phyloP scores from a whole-genome alignment of 2,888 invertebrate genomes.

The Ormyrus pomaceus region DNA sequence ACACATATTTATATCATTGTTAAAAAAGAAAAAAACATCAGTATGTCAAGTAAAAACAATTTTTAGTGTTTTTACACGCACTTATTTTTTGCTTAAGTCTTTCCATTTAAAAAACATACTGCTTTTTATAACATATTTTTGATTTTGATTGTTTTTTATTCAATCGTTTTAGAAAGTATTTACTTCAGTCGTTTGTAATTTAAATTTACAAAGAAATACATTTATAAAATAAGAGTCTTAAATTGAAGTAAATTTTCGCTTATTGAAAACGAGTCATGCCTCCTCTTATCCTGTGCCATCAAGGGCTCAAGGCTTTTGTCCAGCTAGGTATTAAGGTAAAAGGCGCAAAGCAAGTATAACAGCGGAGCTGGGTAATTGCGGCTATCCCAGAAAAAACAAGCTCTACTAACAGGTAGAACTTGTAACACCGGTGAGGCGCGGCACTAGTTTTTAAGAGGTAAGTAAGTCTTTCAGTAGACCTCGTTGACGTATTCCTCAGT shows the following conservation, averaged over 20 bases:
- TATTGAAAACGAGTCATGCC: constrained; percentile 15
- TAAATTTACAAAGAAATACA: constrained; percentile 41
- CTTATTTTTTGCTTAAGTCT: constrained; percentile 14
- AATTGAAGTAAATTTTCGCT: constrained; percentile 35
- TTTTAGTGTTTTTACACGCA: constrained; percentile 23
- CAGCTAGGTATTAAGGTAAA: too few species aligned
- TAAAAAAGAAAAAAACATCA: constrained; percentile 36
- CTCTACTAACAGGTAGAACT: too few species aligned
- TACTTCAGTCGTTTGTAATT: constrained; percentile 50
- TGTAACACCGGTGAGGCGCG: too few species aligned
- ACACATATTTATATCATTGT: constrained; percentile 33
- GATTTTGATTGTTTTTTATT: constrained; percentile 49
- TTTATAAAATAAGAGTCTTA: constrained; percentile 39
- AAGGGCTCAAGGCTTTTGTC: too few species aligned
- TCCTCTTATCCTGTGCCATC: too few species aligned
- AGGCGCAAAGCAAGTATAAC: too few species aligned
- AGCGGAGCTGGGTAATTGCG: too few species aligned
- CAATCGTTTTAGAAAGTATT: constrained; percentile 39
- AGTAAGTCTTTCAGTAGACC: too few species aligned
- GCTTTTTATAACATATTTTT: constrained; percentile 29
- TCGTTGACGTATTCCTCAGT: too few species aligned
- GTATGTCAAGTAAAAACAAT: constrained; percentile 27
- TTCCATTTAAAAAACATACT: constrained; percentile 29
- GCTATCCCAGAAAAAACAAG: too few species aligned
- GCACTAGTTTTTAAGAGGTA: too few species aligned